phyloP scores from a whole-genome alignment of 2,113 vertebrate genomes.

The Solenodon paradoxus region DNA sequence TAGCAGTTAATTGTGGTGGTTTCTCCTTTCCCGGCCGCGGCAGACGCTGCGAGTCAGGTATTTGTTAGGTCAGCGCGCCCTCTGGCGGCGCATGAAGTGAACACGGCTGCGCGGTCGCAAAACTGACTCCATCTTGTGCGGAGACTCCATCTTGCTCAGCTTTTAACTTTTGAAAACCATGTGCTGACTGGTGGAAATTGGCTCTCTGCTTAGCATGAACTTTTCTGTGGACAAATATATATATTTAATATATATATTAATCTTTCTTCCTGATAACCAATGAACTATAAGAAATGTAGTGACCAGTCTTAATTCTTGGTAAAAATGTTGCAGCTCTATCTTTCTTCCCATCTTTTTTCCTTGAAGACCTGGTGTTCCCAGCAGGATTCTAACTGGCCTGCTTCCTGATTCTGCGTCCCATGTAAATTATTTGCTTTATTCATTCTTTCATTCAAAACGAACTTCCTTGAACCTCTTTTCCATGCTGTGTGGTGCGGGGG shows the following conservation, averaged over 20 bases:
- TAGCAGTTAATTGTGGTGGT: background rate
- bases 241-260: too few relatives aligned
- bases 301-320: background rate
- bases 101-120: background rate
- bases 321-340: background rate
- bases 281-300: background rate
- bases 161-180: background rate
- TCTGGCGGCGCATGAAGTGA: background rate
- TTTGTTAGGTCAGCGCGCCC: background rate
- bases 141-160: background rate
- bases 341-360: background rate
- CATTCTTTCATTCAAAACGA: background rate
- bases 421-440: too few relatives aligned
- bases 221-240: background rate
- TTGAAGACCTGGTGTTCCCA: background rate
- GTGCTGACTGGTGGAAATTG: background rate
- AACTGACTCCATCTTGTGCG: background rate
- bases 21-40: rapidly evolving
- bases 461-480: background rate
- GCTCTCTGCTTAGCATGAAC: background rate
- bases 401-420: too few relatives aligned
- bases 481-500: background rate
- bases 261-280: background rate
- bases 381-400: background rate
- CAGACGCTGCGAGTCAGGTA: background rate